Base-by-base conservation (phyloP, 2,888 invertebrate species). In the Strigamia crassipes region DNA sequence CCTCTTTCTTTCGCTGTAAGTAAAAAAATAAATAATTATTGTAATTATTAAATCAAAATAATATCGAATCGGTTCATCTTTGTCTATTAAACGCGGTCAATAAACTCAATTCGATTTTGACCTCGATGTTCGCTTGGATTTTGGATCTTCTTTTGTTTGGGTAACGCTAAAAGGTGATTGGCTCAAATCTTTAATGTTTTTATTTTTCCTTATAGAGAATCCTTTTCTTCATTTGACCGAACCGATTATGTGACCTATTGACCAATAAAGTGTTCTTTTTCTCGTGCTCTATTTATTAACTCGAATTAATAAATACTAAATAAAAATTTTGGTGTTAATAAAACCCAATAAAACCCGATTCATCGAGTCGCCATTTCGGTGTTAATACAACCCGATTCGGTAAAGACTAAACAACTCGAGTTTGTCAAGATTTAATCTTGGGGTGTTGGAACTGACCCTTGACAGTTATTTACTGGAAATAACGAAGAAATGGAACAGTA, bases 1-100 rank as follows among this genome's bases (percentile, higher is more conserved):
- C 42, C 78, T 83, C 46, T 83, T 83, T 56, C 77, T 83, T 18
- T 83, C 83, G 5, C 80, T 83, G 83, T 83, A 66, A 82, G 82
- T 81, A 81, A 10, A 51, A 42, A 15, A n/a, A 21, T 27, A 18
- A 34, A 73, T 73, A 73, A 73, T 6, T 2, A 13, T 10, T 51
- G n/a, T 51, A 4, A 51, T n/a, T 51, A 51, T 51, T 51, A 4
- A 51, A 9, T 51, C 27, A 15, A 23, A 66, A 10, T 23, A 66
- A 27, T 51, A 51, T 51, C 51, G n/a, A 51, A 51, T 51, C 6
- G 51, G 15, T 51, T 51, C n/a, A 51, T 51, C 51, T 51, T 51
- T 46, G 46, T n/a, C 51, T 51, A n/a, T 51, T 15, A n/a, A 15
- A n/a, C 3, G 9, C 66, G 66, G 66, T 66, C 66, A 66, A 27